Evolutionary conservation across 2,113 vertebrate species (phyloP).

Genomic region (Ceyx melanurus): DNA sequence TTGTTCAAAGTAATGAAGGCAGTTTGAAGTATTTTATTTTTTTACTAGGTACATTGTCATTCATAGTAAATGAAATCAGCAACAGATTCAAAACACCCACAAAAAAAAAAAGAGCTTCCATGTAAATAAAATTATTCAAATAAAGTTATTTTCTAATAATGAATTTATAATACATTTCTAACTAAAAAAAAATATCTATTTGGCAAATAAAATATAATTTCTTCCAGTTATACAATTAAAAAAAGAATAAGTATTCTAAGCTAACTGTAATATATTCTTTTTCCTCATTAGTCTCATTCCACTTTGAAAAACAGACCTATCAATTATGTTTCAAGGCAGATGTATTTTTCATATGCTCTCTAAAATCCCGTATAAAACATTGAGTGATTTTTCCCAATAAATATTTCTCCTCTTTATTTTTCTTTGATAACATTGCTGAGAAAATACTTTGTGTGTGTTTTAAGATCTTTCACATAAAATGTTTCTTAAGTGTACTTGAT

Average conservation of each 20-base stretch:
- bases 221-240: neutral
- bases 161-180: neutral
- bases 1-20: neutral
- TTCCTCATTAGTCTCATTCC: neutral
- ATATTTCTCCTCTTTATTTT: neutral
- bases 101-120: neutral
- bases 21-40: neutral
- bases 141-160: neutral
- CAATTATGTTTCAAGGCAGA: neutral
- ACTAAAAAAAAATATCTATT: neutral
- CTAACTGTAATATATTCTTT: neutral
- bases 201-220: neutral
- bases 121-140: neutral
- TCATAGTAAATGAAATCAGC: neutral
- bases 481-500: neutral
- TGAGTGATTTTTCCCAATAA: neutral
- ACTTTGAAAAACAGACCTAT: neutral
- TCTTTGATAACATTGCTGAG: neutral
- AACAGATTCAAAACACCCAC: neutral
- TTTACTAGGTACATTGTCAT: neutral
- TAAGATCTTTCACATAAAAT: neutral
- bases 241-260: neutral
- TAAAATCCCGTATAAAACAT: neutral
- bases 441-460: neutral
- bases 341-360: neutral